Conservation (phyloP, 2,113 vertebrate species). For the Noctilio leporinus region DNA sequence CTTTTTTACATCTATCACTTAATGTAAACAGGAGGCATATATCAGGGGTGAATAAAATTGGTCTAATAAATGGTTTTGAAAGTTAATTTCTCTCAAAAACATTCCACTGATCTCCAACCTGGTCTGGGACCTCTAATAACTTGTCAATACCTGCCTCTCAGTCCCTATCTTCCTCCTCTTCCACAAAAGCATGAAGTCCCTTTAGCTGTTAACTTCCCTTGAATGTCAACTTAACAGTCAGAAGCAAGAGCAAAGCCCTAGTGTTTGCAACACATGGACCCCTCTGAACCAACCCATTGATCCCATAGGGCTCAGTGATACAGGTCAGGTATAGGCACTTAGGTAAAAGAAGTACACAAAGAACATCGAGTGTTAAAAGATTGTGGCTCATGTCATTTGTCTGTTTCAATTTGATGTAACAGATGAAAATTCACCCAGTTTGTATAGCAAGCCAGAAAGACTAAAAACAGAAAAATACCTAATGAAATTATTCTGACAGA, state of each 20-base stretch:
- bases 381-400: too few species aligned
- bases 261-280: background rate
- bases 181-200: background rate
- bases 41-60: background rate
- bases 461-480: background rate
- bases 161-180: background rate
- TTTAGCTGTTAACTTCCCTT: background rate
- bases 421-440: background rate
- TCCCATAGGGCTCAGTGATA: background rate
- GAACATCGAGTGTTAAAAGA: background rate
- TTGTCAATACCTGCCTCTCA: background rate
- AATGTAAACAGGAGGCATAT: background rate
- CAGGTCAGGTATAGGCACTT: background rate
- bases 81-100: background rate
- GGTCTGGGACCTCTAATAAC: background rate
- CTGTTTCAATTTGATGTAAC: background rate
- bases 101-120: background rate
- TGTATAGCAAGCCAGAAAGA: background rate
- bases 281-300: background rate
- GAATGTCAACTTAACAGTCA: background rate
- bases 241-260: background rate
- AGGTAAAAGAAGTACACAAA: background rate
- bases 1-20: background rate
- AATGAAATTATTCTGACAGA: background rate
- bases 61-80: background rate